A percentile compares a stretch with the other conserved stretches of the same genome.
Evolutionary conservation across 1,140 invertebrate species (phyloP).

Genomic region (Ephestia elutella): DNA sequence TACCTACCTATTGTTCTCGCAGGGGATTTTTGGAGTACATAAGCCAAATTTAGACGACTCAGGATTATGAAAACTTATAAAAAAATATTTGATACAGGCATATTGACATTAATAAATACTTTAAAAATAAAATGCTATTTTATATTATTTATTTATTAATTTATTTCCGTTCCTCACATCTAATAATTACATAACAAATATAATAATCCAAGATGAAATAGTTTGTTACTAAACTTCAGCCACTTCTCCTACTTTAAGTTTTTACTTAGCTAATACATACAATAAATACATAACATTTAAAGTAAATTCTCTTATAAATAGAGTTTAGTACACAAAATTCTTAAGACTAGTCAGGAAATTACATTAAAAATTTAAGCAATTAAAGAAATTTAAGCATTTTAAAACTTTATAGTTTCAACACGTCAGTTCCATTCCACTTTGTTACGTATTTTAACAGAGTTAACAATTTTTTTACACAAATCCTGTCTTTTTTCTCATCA

Average conservation of each 20-base stretch:
- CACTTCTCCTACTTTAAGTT: slow-evolving; percentile 18
- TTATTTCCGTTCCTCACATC: slow-evolving; percentile 53
- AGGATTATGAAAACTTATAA: too few species aligned
- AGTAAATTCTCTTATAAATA: slow-evolving; percentile 37
- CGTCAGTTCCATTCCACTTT: too few species aligned
- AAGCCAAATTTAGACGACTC: too few species aligned
- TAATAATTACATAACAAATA: slow-evolving; percentile 59
- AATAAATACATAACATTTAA: slow-evolving; percentile 58
- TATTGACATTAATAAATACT: too few species aligned
- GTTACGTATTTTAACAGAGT: background rate
- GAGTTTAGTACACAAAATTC: slow-evolving; percentile 46
- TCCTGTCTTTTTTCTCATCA: slow-evolving; percentile 22
- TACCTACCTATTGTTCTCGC: too few species aligned
- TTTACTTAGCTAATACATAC: slow-evolving; percentile 53
- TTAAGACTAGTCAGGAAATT: slow-evolving; percentile 68
- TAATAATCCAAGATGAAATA: slow-evolving; percentile 51
- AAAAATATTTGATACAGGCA: too few species aligned
- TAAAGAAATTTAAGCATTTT: background rate
- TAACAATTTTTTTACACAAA: background rate
- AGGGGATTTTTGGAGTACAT: too few species aligned
- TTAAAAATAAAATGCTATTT: too few species aligned
- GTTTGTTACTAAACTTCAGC: slow-evolving; percentile 26
- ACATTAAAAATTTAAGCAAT: background rate
- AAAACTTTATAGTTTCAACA: background rate
- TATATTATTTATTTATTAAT: slow-evolving; percentile 39